These are phyloP conservation scores for Sorex fumeus DNA, from an alignment of 2,113 vertebrate species.

Conservation along the genomic window DNA sequence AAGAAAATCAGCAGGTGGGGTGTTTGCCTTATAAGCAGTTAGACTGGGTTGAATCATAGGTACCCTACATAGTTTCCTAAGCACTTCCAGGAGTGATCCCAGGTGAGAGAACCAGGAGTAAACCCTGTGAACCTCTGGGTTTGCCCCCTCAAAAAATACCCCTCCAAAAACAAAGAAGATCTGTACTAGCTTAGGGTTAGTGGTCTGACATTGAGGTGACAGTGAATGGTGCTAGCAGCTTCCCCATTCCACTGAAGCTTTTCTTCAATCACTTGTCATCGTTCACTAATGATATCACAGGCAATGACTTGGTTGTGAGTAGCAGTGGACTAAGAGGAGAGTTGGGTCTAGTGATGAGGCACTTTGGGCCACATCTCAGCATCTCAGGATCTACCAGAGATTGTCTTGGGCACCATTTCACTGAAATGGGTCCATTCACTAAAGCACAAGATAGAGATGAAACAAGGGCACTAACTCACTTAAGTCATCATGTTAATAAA, in stretches of 20 bases:
- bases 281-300: not conserved
- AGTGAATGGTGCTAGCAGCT: too few species aligned
- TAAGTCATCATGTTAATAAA: conserved; percentile 56
- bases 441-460: conserved; percentile 39
- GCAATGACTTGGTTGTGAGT: not conserved
- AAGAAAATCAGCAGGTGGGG: not conserved
- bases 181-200: not conserved
- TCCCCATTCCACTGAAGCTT: not conserved
- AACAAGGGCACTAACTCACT: conserved; percentile 32
- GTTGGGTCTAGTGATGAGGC: not conserved
- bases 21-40: too few species aligned
- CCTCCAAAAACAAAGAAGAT: too few species aligned
- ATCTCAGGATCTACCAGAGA: not conserved
- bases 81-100: too few species aligned
- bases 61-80: too few species aligned
- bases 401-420: not conserved
- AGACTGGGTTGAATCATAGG: too few species aligned
- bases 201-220: not conserved
- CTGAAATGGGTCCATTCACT: conserved; percentile 3
- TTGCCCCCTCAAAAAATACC: too few species aligned
- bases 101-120: too few species aligned
- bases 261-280: not conserved
- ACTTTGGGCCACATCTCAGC: not conserved
- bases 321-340: not conserved
- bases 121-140: too few species aligned